Evolutionary conservation across 1,140 invertebrate species (phyloP).

Genomic region (Hylyphantes graminicola): DNA sequence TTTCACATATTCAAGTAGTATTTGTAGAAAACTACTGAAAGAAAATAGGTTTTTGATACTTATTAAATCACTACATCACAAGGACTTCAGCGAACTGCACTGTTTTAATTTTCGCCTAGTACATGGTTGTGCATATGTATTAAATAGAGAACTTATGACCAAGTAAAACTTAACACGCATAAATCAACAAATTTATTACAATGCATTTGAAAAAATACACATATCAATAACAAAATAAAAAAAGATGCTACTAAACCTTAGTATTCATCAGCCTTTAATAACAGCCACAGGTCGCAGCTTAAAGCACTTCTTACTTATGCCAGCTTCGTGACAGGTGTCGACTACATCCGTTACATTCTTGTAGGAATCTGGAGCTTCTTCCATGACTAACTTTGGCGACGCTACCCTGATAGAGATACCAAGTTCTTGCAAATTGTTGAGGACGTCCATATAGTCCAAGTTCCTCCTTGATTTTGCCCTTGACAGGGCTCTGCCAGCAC

Average conservation of each 20-base stretch:
- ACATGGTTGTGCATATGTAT: too few relatives aligned
- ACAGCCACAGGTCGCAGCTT: constrained; percentile 98
- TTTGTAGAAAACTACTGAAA: too few relatives aligned
- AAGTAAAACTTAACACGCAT: neutral
- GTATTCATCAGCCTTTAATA: constrained; percentile 84
- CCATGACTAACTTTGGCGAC: constrained; percentile 99
- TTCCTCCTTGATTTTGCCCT: constrained; percentile 97
- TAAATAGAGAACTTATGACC: too few relatives aligned
- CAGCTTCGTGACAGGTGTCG: constrained; percentile 96
- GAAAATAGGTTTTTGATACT: too few relatives aligned
- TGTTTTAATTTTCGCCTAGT: too few relatives aligned
- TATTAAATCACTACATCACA: too few relatives aligned
- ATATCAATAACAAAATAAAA: constrained; percentile 1
- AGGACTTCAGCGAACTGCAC: too few relatives aligned
- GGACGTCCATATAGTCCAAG: constrained; percentile 91
- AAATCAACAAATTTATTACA: neutral
- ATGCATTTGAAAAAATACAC: neutral
- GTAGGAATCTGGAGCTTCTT: constrained; percentile 99
- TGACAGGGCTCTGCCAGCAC: constrained; percentile 95
- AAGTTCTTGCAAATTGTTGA: constrained; percentile 84
- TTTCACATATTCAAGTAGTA: too few relatives aligned
- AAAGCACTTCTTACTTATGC: constrained; percentile 97
- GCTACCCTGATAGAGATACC: constrained; percentile 98
- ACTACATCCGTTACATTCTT: constrained; percentile 99
- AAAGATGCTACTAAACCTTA: neutral